Base-by-base conservation (phyloP, 2,888 invertebrate species). In the Caenorhabditis wallacei region DNA sequence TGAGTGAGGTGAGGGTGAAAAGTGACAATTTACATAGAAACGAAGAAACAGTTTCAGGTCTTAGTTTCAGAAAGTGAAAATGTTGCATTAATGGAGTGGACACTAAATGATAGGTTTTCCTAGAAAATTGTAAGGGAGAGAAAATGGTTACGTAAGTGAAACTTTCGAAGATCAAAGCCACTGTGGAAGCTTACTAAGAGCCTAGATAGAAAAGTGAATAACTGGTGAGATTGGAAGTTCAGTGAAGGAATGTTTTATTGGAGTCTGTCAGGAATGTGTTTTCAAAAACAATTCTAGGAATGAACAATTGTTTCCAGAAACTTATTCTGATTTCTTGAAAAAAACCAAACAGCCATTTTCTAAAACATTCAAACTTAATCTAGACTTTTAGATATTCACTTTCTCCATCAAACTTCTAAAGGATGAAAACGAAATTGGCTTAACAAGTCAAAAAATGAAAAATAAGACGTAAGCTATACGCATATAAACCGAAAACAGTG, bases 11-110 rank as follows among this genome's bases (percentile, higher is more conserved):
- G 22, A 26, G 46, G n/a, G 51, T 20, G 48, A 48, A 68, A 64
- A 53, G 57, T 57, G 68, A 69, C 68, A 69, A 76, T 68, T 68
- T 68, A 22, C 16, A 35, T 37, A 26, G 8, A 54, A 37, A 20
- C 30, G 30, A 53, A 1, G 40, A 53, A 20, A 37, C 18, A 48
- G 46, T 48, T 48, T 48, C 46, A 48, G 61, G 46, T 64, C 59
- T 76, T 68, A 37, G 59, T 68, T 69, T 76, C 68, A 59, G 48
- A 76, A 78, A 78, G 78, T 78, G 78, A 78, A 75, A 69, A 78
- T 78, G 78, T 78, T 78, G 78, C 78, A 63, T 24, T 75, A 68
- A 48, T 63, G 43, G 40, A 48, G 61, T 61, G 63, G 63, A 64
- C 43, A 56, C 56, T 20, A 69, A 69, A 69, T 69, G 63, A 69